phyloP scores from a whole-genome alignment of 2,797 vertebrate genomes.

The Erethizon dorsatum region DNA sequence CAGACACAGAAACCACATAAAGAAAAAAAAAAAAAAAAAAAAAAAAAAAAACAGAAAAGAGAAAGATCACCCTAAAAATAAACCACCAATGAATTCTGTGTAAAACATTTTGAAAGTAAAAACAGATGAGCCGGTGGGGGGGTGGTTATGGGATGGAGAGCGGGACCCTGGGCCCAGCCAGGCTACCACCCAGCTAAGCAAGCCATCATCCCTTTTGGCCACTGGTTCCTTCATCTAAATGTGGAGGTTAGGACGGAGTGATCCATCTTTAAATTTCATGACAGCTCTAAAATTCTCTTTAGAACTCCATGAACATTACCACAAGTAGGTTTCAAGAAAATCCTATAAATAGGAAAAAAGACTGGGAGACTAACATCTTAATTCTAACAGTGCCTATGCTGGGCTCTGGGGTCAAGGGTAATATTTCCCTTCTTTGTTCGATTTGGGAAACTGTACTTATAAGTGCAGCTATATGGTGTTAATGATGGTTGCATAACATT shows the following conservation, averaged over 20 bases:
- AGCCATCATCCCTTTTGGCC: not conserved
- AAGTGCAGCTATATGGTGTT: not conserved
- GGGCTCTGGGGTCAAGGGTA: not conserved
- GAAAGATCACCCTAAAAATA: conserved; percentile 68
- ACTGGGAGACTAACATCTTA: not conserved
- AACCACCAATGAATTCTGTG: conserved; percentile 58
- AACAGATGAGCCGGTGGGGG: not conserved
- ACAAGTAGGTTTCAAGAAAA: not conserved
- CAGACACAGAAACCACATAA: conserved; percentile 60
- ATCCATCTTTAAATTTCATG: not conserved
- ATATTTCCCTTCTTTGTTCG: not conserved
- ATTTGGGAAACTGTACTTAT: not conserved
- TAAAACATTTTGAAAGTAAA: conserved; percentile 64
- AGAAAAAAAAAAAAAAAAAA: not conserved
- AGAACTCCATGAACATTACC: not conserved
- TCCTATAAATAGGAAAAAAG: not conserved
- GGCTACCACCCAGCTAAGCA: not conserved
- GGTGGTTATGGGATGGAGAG: not conserved
- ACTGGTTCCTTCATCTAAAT: not conserved
- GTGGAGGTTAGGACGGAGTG: not conserved
- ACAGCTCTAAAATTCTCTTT: not conserved
- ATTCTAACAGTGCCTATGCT: not conserved
- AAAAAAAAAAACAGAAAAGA: not conserved
- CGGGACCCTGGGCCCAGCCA: not conserved
- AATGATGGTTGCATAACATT: not conserved